Percentiles rank a stretch among this genome's conserved stretches.
Evolutionary conservation across 1,140 invertebrate genomes (phyloP).

Genomic region (Zophobas atratus): DNA sequence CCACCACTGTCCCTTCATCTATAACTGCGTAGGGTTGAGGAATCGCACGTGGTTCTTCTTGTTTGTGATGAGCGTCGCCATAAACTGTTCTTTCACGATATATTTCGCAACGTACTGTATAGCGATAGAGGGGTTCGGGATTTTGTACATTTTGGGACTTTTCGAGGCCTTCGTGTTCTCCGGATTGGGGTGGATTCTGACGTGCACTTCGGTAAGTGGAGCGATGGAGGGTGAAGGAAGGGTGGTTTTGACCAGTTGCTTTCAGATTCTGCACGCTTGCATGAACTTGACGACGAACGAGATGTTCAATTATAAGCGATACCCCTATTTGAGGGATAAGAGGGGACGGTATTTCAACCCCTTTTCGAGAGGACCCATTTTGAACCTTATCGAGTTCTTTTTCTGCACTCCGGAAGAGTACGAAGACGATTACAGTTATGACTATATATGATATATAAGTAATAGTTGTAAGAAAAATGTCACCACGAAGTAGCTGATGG

Average conservation of each 20-base stretch:
- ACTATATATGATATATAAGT: conserved; percentile 64
- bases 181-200: conserved; percentile 88
- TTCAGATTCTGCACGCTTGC: conserved; percentile 86
- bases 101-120: conserved; percentile 92
- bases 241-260: conserved; percentile 57
- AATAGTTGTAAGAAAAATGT: conserved; percentile 26
- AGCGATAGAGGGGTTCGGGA: conserved; percentile 86
- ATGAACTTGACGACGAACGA: conserved; percentile 96
- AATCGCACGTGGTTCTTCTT: conserved; percentile 94
- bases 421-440: conserved; percentile 77
- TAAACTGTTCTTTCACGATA: conserved; percentile 89
- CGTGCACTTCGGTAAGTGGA: conserved; percentile 86
- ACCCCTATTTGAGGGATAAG: conserved; percentile 89
- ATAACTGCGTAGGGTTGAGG: conserved; percentile 91
- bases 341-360: conserved; percentile 91
- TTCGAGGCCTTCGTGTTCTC: conserved; percentile 88
- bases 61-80: conserved; percentile 88
- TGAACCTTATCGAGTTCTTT: conserved; percentile 93
- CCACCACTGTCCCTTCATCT: conserved; percentile 96
- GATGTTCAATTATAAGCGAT: conserved; percentile 93
- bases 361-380: conserved; percentile 87
- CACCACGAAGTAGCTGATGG: conserved; percentile 28
- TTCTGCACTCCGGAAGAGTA: conserved; percentile 84
- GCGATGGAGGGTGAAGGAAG: neutral
- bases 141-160: conserved; percentile 85